Evolutionary conservation across 92 coral and sea anemone genomes (phyloP).

Genomic region (Parazoanthus darwini): DNA sequence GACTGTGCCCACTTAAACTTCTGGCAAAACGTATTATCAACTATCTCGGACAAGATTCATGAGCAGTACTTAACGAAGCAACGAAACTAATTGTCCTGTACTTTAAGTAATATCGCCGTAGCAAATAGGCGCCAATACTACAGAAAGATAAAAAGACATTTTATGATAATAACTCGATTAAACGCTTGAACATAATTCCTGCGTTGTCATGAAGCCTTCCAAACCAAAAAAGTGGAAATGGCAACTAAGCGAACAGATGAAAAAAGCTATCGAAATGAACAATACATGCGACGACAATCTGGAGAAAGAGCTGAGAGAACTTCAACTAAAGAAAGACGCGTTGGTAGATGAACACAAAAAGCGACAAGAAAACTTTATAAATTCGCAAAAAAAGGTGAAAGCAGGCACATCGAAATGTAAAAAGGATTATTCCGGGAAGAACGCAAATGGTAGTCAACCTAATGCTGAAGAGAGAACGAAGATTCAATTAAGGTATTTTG

Average conservation of each 20-base stretch:
- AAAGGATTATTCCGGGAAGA: neutral
- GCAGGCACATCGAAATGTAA: neutral
- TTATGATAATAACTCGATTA: too few species aligned
- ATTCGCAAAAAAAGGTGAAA: neutral
- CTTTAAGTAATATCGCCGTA: neutral
- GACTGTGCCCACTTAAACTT: neutral
- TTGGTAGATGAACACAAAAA: neutral
- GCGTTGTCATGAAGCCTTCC: neutral
- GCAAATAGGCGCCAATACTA: neutral
- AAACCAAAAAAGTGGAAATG: neutral
- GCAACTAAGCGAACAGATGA: constrained; percentile 1
- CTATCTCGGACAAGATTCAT: neutral
- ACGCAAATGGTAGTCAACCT: neutral
- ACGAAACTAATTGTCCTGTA: neutral
- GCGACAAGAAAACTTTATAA: neutral
- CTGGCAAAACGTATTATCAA: neutral
- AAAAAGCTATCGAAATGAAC: constrained; percentile 3
- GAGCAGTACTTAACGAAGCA: neutral
- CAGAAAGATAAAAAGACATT: neutral
- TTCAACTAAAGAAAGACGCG: neutral
- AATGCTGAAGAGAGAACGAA: neutral
- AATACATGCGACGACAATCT: neutral
- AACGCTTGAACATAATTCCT: too few species aligned
- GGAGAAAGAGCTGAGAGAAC: neutral
- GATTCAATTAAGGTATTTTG: neutral